Base-by-base conservation (phyloP, 2,113 vertebrate genomes). In the Dipodomys merriami region DNA sequence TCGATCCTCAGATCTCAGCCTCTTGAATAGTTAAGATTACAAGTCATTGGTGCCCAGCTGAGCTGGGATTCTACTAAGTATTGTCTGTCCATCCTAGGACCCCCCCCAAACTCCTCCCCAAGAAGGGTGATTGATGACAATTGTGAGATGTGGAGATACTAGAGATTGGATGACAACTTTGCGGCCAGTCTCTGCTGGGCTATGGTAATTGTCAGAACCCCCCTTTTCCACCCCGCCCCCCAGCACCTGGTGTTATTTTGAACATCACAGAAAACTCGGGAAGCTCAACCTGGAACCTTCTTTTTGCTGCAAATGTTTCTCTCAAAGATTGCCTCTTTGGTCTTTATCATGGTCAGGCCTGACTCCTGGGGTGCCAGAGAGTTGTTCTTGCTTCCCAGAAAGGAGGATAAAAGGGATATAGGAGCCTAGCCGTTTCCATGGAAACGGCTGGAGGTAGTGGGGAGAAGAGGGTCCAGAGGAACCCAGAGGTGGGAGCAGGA, bases 401-500 rank as follows among this genome's bases (percentile, higher is more conserved):
- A 83, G 84, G 44, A 93, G 87, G 92, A 95, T 96, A 84, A 96
- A 95, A 97, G 73, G 86, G 87, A 96, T 91, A 73, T 93, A 73
- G 94, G 86, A 95, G 69, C 91, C 90, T 60, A 89, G 91, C 95
- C 93, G 96, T 97, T 97, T 95, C 97, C 96, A 97, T 97, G 96
- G 96, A 95, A 97, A 97, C 95, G 0, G 86, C 90, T 92, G 10
- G 33, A 91, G 68, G 88, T 91, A 57, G 71, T 62, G 7, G 71
- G 83, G 87, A 90, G 85, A 85, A 83, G 20, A 83, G 93, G 90
- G 64, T 83, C 65, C 68, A 78, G 90, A 96, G 83, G 84, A 95
- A 83, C 62, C 69, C 86, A 86, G 90, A 91, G 73, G 74, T 83
- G 29, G 79, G 79, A 93, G 82, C 69, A 88, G 67, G 82, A 94